Evolutionary conservation across 2,888 invertebrate genomes (phyloP).

Genomic region (Stenodema calcarata): DNA sequence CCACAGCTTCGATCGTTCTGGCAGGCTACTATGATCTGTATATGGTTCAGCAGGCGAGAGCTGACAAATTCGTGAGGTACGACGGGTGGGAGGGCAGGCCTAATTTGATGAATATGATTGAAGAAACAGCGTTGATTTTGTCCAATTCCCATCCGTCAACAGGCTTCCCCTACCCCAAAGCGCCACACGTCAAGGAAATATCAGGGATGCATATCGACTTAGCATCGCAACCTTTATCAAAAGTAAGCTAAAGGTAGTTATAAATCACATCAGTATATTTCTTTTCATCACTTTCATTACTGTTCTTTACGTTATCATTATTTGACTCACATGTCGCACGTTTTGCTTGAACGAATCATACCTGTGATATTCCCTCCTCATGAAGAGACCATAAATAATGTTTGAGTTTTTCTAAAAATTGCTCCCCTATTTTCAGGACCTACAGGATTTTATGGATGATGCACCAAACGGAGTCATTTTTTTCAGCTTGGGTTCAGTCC

Average conservation of each 20-base stretch:
- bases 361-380: too few relatives aligned
- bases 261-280: too few relatives aligned
- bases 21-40: neutral
- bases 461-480: slow-evolving; percentile 75
- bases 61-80: slow-evolving; percentile 21
- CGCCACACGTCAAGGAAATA: slow-evolving; percentile 83
- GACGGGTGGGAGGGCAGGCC: slow-evolving; percentile 50
- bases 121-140: slow-evolving; percentile 32
- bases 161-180: slow-evolving; percentile 73
- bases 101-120: slow-evolving; percentile 38
- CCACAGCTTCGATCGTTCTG: neutral
- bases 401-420: too few relatives aligned
- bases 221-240: slow-evolving; percentile 69
- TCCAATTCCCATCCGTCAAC: slow-evolving; percentile 38
- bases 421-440: slow-evolving; percentile 63
- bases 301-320: too few relatives aligned
- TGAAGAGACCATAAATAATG: too few relatives aligned
- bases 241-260: slow-evolving; percentile 63
- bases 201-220: slow-evolving; percentile 83
- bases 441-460: slow-evolving; percentile 74
- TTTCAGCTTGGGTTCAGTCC: slow-evolving; percentile 86
- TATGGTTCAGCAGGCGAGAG: neutral
- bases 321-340: too few relatives aligned
- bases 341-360: too few relatives aligned
- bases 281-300: too few relatives aligned